phyloP scores from a whole-genome alignment of 2,113 vertebrate species.

The Steatornis caripensis region DNA sequence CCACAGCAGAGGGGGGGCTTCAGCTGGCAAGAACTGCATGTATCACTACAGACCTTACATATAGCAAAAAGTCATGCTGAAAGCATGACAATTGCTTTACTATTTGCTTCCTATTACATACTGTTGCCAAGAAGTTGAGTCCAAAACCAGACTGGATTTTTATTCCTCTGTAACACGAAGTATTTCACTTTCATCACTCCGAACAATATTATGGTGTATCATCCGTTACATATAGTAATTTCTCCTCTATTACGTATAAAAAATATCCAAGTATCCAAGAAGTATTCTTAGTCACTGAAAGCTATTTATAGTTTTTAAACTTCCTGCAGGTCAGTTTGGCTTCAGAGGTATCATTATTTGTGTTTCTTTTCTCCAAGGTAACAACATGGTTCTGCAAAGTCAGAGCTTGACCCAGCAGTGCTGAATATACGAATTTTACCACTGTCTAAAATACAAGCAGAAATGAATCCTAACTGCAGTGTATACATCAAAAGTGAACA shows the following conservation, averaged over 20 bases:
- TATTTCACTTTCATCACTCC: not conserved
- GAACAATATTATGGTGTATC: not conserved
- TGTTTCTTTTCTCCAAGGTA: not conserved
- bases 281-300: not conserved
- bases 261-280: not conserved
- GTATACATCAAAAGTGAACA: not conserved
- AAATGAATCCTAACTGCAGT: not conserved
- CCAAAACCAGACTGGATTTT: not conserved
- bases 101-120: not conserved
- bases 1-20: not conserved
- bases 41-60: not conserved
- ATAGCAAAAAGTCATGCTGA: not conserved
- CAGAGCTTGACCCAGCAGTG: not conserved
- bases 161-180: not conserved
- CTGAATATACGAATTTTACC: accelerated
- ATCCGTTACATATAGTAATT: not conserved
- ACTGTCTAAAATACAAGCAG: not conserved
- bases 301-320: not conserved
- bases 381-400: not conserved
- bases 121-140: not conserved
- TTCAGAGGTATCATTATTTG: not conserved
- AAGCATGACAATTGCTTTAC: not conserved
- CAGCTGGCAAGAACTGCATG: not conserved
- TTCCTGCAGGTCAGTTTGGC: not conserved
- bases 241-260: not conserved